These are phyloP conservation scores for Solenopsis invicta DNA, from an alignment of 1,140 invertebrate genomes.

Conservation along the genomic window DNA sequence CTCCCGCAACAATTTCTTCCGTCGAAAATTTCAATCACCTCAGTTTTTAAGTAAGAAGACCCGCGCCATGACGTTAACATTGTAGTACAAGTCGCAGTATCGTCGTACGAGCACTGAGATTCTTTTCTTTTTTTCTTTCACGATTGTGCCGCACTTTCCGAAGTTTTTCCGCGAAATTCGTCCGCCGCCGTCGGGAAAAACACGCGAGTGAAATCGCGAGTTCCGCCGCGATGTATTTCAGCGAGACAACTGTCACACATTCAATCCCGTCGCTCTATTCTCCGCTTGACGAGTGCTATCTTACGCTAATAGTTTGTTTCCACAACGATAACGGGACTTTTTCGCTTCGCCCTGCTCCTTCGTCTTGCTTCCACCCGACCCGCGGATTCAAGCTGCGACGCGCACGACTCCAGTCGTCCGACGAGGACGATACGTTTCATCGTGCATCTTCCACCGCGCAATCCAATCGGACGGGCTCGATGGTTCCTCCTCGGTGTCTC, in stretches of 20 bases:
- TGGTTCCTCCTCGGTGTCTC: neutral
- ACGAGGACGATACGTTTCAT: neutral
- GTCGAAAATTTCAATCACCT: neutral
- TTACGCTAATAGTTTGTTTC: conserved; percentile 86
- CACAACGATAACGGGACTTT: conserved; percentile 82
- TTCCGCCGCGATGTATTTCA: conserved; percentile 76
- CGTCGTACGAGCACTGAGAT: neutral
- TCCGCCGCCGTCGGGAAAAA: neutral
- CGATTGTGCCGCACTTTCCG: neutral
- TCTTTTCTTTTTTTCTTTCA: neutral
- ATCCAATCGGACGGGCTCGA: neutral
- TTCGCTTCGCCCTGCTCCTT: conserved; percentile 44
- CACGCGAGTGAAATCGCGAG: conserved; percentile 23
- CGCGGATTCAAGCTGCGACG: conserved; percentile 9
- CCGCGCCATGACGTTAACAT: neutral
- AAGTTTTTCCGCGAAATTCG: neutral
- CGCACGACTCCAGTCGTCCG: conserved; percentile 5
- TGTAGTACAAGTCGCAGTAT: no score
- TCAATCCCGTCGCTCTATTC: conserved; percentile 71
- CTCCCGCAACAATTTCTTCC: no score
- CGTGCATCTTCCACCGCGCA: neutral
- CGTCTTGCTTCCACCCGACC: conserved; percentile 27
- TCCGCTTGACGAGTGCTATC: conserved; percentile 75
- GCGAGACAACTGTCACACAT: conserved; percentile 78
- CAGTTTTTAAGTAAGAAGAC: neutral